Evolutionary conservation across 1,140 invertebrate species (phyloP).

Genomic region (Caenorhabditis tropicalis): DNA sequence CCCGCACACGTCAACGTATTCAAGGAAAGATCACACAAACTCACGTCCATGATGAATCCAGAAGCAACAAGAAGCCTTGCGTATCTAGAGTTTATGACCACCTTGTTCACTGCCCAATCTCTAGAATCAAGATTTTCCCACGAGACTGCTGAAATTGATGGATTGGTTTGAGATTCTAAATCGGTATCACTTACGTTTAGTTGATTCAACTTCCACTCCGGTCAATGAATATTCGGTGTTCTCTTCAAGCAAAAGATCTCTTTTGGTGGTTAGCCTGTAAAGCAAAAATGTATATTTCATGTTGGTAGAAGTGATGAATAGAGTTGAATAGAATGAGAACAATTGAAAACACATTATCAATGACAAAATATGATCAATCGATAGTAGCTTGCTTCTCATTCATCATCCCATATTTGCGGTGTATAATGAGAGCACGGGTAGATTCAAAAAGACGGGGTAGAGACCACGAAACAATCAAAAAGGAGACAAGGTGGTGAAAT

Average conservation of each 20-base stretch:
- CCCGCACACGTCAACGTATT: no score
- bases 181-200: background rate
- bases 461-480: no score
- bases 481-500: no score
- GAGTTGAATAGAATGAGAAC: no score
- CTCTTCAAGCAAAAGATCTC: constrained; percentile 8
- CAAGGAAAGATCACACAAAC: background rate
- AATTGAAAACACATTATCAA: no score
- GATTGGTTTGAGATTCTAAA: background rate
- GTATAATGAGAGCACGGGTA: no score
- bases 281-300: no score
- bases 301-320: no score
- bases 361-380: no score
- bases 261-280: constrained; percentile 16
- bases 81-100: constrained; percentile 18
- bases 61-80: constrained; percentile 16
- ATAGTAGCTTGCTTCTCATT: no score
- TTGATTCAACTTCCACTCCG: constrained; percentile 8
- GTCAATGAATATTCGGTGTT: constrained; percentile 7
- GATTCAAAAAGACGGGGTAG: no score
- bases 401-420: no score
- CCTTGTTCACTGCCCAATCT: constrained; percentile 2
- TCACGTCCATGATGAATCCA: constrained; percentile 17
- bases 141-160: background rate
- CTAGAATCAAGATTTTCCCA: constrained; percentile 1